Conservation (phyloP, 2,888 invertebrate genomes). For the Alcis repandata region DNA sequence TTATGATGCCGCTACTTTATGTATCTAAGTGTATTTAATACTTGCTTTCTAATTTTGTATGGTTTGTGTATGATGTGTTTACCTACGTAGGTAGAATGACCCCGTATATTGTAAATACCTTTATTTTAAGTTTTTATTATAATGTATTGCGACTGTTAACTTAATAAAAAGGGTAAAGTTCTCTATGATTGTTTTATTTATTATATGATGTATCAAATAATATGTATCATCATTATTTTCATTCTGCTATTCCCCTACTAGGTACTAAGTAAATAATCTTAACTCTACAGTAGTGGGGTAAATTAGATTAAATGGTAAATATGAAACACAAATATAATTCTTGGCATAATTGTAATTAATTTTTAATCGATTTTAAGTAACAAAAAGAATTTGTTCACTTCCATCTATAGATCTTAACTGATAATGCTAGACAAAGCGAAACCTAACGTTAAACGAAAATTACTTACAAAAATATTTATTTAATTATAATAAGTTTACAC, state of each 20-base stretch:
- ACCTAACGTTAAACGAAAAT: constrained; percentile 78
- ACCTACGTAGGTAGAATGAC: constrained; percentile 85
- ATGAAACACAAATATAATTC: constrained; percentile 75
- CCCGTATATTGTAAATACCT: constrained; percentile 82
- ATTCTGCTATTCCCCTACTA: not conserved
- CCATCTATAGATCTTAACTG: constrained; percentile 81
- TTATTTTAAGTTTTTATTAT: constrained; percentile 80
- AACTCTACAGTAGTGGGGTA: not conserved
- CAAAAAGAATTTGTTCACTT: constrained; percentile 81
- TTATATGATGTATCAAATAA: too few relatives aligned
- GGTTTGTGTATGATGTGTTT: constrained; percentile 80
- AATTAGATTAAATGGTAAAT: constrained; percentile 36
- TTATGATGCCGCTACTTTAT: constrained; percentile 58
- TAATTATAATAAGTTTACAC: constrained; percentile 81
- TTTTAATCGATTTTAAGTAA: constrained; percentile 86
- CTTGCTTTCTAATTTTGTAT: constrained; percentile 80
- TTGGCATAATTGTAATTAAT: constrained; percentile 86
- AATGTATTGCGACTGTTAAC: constrained; percentile 85
- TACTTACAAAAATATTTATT: constrained; percentile 85
- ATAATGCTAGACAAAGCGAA: constrained; percentile 82
- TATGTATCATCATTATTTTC: too few relatives aligned
- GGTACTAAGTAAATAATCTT: not conserved
- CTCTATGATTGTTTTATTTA: constrained; percentile 53
- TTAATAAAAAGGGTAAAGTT: constrained; percentile 80
- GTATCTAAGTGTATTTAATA: constrained; percentile 62